Conservation (phyloP, 2,888 invertebrate genomes). For the Apeira syringaria region DNA sequence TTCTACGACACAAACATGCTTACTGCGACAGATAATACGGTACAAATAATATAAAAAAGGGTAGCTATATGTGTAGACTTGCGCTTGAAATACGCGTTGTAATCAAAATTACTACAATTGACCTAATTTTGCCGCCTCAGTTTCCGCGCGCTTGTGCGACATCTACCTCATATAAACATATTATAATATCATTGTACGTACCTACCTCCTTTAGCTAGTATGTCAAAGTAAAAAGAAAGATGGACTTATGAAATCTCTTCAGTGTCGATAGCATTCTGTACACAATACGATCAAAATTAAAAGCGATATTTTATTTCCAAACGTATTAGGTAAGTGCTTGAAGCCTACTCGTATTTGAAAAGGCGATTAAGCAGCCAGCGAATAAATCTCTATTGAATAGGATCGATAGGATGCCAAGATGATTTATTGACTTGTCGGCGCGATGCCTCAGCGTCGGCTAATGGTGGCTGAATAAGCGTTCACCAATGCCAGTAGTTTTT, state of each 20-base stretch:
- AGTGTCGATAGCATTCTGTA: conserved; percentile 9
- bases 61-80: too few relatives aligned
- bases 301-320: conserved; percentile 33
- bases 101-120: too few relatives aligned
- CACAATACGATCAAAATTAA: conserved; percentile 36
- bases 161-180: too few relatives aligned
- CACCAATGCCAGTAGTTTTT: conserved; percentile 45
- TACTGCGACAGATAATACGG: too few relatives aligned
- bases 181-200: too few relatives aligned
- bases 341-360: conserved; percentile 57
- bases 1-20: too few relatives aligned
- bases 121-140: too few relatives aligned
- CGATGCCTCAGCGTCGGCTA: conserved; percentile 43
- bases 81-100: too few relatives aligned
- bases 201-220: too few relatives aligned
- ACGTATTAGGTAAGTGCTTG: conserved; percentile 46
- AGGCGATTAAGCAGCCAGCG: conserved; percentile 51
- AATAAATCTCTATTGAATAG: conserved; percentile 71
- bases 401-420: conserved; percentile 70
- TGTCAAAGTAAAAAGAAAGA: too few relatives aligned
- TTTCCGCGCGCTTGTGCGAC: too few relatives aligned
- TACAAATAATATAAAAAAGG: too few relatives aligned
- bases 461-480: conserved; percentile 52
- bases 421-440: conserved; percentile 74
- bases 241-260: conserved; percentile 3